Evolutionary conservation across 1,140 invertebrate species (phyloP).

Genomic region (Micrasema minimum): DNA sequence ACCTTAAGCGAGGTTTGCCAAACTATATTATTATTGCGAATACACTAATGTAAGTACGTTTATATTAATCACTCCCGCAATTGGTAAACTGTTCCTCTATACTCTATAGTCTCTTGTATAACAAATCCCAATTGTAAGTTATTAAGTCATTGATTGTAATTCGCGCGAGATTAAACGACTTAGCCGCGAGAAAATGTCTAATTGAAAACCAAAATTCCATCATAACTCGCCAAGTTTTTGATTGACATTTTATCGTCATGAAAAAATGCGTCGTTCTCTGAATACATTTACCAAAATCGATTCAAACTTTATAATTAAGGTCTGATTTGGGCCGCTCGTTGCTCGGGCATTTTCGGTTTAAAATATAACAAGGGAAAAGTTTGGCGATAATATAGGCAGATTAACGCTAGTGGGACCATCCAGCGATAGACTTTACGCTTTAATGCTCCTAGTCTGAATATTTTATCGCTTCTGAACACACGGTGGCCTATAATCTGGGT

Average conservation of each 20-base stretch:
- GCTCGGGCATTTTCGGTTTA: constrained; percentile 24
- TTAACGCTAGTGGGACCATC: constrained; percentile 33
- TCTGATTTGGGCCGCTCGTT: constrained; percentile 29
- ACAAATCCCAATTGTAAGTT: neutral
- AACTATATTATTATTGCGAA: no score
- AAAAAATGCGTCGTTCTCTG: constrained; percentile 28
- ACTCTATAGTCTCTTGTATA: neutral
- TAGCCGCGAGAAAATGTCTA: constrained; percentile 9
- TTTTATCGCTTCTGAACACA: constrained; percentile 38
- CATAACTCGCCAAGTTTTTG: constrained; percentile 29
- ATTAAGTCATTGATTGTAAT: constrained; percentile 15
- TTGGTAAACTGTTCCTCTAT: no score
- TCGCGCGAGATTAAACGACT: constrained; percentile 2
- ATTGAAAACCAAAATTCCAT: constrained; percentile 24
- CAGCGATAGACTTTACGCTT: constrained; percentile 39
- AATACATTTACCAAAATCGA: constrained; percentile 37
- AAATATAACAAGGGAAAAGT: constrained; percentile 31
- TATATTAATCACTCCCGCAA: no score
- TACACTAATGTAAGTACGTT: no score
- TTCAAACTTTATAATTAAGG: constrained; percentile 37
- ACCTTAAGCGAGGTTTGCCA: no score
- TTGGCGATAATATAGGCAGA: constrained; percentile 35
- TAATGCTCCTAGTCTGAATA: constrained; percentile 38
- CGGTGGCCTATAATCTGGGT: constrained; percentile 25
- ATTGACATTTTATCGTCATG: constrained; percentile 33